These are phyloP conservation scores for Tympanuchus pallidicinctus DNA, from an alignment of 2,113 vertebrate genomes.

Conservation along the genomic window DNA sequence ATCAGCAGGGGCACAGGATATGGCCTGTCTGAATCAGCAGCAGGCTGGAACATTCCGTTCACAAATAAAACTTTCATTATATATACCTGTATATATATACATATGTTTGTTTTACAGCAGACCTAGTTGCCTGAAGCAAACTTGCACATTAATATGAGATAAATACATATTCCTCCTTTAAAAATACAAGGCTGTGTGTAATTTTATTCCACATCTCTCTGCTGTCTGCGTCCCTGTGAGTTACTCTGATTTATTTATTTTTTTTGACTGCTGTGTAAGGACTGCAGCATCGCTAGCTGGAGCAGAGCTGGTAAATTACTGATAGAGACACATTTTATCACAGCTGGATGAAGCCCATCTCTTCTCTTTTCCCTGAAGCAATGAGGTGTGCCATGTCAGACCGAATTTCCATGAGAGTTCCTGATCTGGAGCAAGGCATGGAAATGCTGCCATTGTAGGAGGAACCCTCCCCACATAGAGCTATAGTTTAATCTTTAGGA, in stretches of 20 bases:
- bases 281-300: not conserved
- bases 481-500: too few relatives aligned
- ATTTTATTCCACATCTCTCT: not conserved
- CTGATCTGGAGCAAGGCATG: not conserved
- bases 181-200: fast-evolving
- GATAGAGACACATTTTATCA: not conserved
- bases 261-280: not conserved
- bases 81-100: not conserved
- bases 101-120: not conserved
- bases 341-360: not conserved
- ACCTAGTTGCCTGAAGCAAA: not conserved
- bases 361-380: not conserved
- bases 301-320: not conserved
- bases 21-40: not conserved
- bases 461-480: not conserved
- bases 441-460: not conserved
- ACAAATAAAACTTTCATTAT: not conserved
- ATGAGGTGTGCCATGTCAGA: not conserved
- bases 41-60: not conserved
- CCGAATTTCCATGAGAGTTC: not conserved
- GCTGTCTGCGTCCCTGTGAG: not conserved
- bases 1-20: not conserved
- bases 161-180: not conserved
- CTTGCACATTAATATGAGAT: not conserved
- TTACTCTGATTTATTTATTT: not conserved